A percentile compares a stretch with the other conserved stretches of the same genome.
Conservation (phyloP, 2,888 invertebrate species). For the Acanthococcus lagerstroemiae region DNA sequence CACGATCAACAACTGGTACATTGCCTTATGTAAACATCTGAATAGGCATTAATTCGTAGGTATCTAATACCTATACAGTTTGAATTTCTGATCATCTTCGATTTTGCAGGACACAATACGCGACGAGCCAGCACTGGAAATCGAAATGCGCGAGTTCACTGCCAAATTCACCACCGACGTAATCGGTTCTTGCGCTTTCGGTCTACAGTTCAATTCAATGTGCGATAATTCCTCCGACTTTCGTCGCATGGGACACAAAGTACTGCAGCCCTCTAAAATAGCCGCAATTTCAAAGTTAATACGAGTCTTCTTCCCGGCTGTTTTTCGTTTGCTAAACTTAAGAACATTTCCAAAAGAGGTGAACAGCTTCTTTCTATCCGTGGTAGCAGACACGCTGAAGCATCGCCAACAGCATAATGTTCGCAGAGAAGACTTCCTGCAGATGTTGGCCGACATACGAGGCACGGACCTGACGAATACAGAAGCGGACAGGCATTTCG, state of each 20-base stretch:
- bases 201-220: constrained; percentile 44
- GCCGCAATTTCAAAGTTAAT: constrained; percentile 36
- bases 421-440: constrained; percentile 38
- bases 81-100: no score
- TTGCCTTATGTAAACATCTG: no score
- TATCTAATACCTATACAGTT: no score
- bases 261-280: constrained; percentile 41
- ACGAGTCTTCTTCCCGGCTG: constrained; percentile 34
- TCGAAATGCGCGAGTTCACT: constrained; percentile 43
- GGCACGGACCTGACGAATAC: background rate
- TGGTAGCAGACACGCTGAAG: constrained; percentile 38
- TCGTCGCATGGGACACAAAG: constrained; percentile 40
- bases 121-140: constrained; percentile 29
- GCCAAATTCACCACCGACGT: constrained; percentile 46
- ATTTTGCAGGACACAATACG: constrained; percentile 15
- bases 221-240: constrained; percentile 42
- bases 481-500: constrained; percentile 15
- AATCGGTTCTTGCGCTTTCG: constrained; percentile 46
- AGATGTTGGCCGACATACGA: constrained; percentile 30
- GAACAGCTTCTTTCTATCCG: constrained; percentile 37
- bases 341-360: constrained; percentile 36
- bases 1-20: no score
- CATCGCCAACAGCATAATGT: constrained; percentile 37
- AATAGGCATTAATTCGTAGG: no score
- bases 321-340: constrained; percentile 35